phyloP scores from a whole-genome alignment of 2,888 invertebrate species.

The Orthosia incerta region DNA sequence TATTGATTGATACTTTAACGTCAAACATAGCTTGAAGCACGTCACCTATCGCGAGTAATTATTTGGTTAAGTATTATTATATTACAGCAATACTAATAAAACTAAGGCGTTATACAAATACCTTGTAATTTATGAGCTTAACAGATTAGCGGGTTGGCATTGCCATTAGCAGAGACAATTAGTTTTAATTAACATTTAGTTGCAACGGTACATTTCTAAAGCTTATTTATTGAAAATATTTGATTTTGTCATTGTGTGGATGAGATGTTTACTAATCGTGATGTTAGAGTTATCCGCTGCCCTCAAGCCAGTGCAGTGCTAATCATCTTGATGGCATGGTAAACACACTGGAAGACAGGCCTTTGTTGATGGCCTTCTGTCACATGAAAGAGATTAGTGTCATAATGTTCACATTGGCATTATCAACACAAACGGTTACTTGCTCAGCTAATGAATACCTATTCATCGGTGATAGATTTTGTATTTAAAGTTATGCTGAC shows the following conservation, averaged over 20 bases:
- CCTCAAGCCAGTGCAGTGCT: conserved; percentile 48
- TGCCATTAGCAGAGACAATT: conserved; percentile 31
- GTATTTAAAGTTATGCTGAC: conserved; percentile 1
- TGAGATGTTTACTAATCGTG: conserved; percentile 64
- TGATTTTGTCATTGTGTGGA: conserved; percentile 44
- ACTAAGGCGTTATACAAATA: conserved; percentile 24
- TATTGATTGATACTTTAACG: conserved; percentile 7
- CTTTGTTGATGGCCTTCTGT: conserved; percentile 63
- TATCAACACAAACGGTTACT: conserved; percentile 43
- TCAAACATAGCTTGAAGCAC: conserved; percentile 8
- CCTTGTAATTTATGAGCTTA: conserved; percentile 31
- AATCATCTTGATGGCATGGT: conserved; percentile 57
- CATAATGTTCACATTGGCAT: conserved; percentile 61
- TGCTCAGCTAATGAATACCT: conserved; percentile 30
- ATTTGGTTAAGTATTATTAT: conserved; percentile 29
- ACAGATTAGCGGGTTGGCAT: conserved; percentile 38
- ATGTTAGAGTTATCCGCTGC: conserved; percentile 59
- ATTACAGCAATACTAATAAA: conserved; percentile 44
- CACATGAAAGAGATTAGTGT: conserved; percentile 74
- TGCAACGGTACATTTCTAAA: conserved; percentile 45
- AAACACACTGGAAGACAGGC: conserved; percentile 64
- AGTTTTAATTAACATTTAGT: conserved; percentile 34
- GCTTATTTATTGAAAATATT: conserved; percentile 42
- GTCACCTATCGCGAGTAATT: conserved; percentile 30
- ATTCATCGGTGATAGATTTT: conserved; percentile 12